phyloP scores from a whole-genome alignment of 2,797 vertebrate genomes.

The Sebastes steindachneri region DNA sequence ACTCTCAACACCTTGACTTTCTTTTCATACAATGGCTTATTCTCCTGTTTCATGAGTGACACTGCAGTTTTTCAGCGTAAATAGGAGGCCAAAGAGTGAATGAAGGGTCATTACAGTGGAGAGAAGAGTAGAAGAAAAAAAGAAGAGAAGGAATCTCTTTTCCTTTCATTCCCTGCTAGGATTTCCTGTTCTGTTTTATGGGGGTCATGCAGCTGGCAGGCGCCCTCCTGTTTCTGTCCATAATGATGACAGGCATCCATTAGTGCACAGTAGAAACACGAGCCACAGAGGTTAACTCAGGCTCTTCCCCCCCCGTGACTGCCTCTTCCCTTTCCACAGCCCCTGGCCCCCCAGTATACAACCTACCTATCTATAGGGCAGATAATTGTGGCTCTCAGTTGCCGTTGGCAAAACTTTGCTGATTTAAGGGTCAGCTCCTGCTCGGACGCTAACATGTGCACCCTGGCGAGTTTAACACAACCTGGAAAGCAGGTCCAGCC shows the following conservation, averaged over 20 bases:
- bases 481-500: slow-evolving; percentile 46
- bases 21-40: neutral
- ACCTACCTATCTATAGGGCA: slow-evolving; percentile 69
- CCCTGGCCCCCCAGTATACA: slow-evolving; percentile 42
- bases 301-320: slow-evolving; percentile 40
- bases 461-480: slow-evolving; percentile 42
- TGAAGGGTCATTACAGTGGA: slow-evolving; percentile 32
- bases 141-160: slow-evolving; percentile 51
- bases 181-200: slow-evolving; percentile 85
- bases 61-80: slow-evolving; percentile 35
- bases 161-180: slow-evolving; percentile 78
- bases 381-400: slow-evolving; percentile 71
- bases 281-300: slow-evolving; percentile 78
- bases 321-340: slow-evolving; percentile 73
- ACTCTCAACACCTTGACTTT: slow-evolving; percentile 1
- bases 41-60: slow-evolving; percentile 38
- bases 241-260: slow-evolving; percentile 85
- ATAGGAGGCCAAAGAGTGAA: slow-evolving; percentile 29
- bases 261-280: slow-evolving; percentile 82
- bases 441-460: slow-evolving; percentile 53
- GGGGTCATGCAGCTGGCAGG: slow-evolving; percentile 85
- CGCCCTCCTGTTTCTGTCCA: slow-evolving; percentile 84
- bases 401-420: slow-evolving; percentile 59
- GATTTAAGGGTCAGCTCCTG: slow-evolving; percentile 66
- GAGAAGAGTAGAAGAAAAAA: slow-evolving; percentile 19